Base-by-base conservation (phyloP, 2,888 invertebrate species). In the Neoscelio sp. region DNA sequence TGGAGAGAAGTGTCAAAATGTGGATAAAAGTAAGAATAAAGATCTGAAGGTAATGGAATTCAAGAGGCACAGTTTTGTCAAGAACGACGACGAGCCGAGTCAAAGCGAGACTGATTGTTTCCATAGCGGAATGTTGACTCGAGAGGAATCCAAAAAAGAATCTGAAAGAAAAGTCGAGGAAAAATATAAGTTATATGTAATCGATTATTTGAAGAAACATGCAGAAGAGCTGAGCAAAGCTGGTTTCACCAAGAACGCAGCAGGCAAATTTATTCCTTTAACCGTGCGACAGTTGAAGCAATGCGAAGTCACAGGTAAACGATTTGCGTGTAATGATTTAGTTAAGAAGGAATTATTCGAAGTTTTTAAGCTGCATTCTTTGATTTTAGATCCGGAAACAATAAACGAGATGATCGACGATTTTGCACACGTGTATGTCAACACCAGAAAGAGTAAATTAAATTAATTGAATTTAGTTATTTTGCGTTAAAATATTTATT, bases 261-360 rank as follows among this genome's bases (percentile, higher is more conserved):
- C 42, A 44, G 20, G 26, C 4, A 23, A 71, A 40, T 44, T 71
- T 6, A 35, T 52, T 15, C 26, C 60, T 6, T 26, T 48, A 10
- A 44, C 18, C 2, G 7, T 71, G 3, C 12, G 33, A 26, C 20
- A n/a, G 35, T 23, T 71, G 15, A 71, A 52, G 8, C 44, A 71
- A n/a, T 71, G 60, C 13, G 30, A 71, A 71, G 52, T 62, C 12
- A 52, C 60, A 44, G 71, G 71, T 71, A 58, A 42, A 23, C 7
- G n/a, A n/a, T n/a, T n/a, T n/a, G n/a, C n/a, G n/a, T n/a, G n/a
- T n/a, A n/a, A n/a, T n/a, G n/a, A n/a, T n/a, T n/a, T n/a, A n/a
- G n/a, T n/a, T n/a, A n/a, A n/a, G n/a, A n/a, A n/a, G n/a, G n/a
- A n/a, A n/a, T n/a, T n/a, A n/a, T n/a, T n/a, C n/a, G 20, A 38